Evolutionary conservation across 2,888 invertebrate species (phyloP), one percentile per base, ranked within the genome.

Genomic region (Cepaea hortensis): DNA sequence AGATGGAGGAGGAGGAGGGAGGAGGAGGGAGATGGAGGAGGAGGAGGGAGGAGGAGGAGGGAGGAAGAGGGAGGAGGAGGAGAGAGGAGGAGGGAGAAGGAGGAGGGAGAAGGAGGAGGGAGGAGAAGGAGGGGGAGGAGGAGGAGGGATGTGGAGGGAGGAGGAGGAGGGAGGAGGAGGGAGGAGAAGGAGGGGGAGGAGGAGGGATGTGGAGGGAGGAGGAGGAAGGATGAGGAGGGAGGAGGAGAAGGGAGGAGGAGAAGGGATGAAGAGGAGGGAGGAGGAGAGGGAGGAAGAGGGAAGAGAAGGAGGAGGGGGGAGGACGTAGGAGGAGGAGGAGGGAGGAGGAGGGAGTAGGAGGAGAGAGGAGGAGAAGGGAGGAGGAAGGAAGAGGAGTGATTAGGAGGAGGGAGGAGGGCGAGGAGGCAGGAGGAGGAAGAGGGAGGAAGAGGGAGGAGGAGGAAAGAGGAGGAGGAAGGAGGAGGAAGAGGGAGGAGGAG

Each of bases 401-500:
- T n/a, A n/a, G n/a, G n/a, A n/a, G n/a, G n/a, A n/a, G n/a, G n/a
- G n/a, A n/a, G n/a, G n/a, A n/a, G n/a, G n/a, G n/a, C n/a, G n/a
- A n/a, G n/a, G n/a, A n/a, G n/a, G n/a, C n/a, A n/a, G n/a, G n/a
- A n/a, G n/a, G n/a, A n/a, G n/a, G n/a, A n/a, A 15, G 23, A 15
- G 62, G 62, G 15, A 11, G 23, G 23, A 82, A 6, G 46, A 50
- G 50, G 35, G 35, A n/a, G 9, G 4, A 20, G 79, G 72, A 35
- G 46, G 73, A 80, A 72, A 80, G 80, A 55, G 85, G 23, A 61
- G 70, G 85, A 72, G 77, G 65, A 68, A 70, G 76, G 65, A 50
- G 65, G 77, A 77, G 61, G n/a, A 76, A 77, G 85, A 65, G 68
- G 5, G 15, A 76, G 84, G 62, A 77, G 23, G 70, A 68, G 79